Evolutionary conservation across 2,888 invertebrate species (phyloP), one percentile per base, ranked within the genome.

Genomic region (Thymelicus acteon): DNA sequence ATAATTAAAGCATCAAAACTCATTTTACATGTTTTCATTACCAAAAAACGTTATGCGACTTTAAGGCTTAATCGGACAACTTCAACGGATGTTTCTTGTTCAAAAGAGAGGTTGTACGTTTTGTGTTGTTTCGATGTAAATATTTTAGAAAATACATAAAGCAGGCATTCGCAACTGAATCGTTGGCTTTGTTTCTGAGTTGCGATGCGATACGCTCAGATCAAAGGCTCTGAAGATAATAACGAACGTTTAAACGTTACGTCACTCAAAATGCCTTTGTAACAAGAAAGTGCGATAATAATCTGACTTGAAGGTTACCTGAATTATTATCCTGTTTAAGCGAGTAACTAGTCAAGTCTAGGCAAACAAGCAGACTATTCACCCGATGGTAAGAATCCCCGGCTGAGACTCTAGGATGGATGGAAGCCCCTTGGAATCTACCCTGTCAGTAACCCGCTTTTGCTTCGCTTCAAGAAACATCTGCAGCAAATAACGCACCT

Each of bases 191-290:
- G 69, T 70, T 60, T 60, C 58, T 60, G 39, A 48, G 63, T 63
- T 52, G 15, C 44, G 58, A 63, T 57, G 40, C 40, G 60, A 64
- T 64, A 64, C 40, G 54, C 8, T 54, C 13, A 39, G 69, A 70
- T 70, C 64, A 69, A 70, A 64, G 60, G 60, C 58, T 47, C n/a
- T 15, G 13, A 13, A 44, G 70, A 70, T 60, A 60, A 64, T 64
- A 52, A 60, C 15, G 58, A 58, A 57, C 47, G 47, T n/a, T 48
- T 69, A 49, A 69, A 69, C 47, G 63, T 48, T 58, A 63, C 63
- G 19, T 49, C 24, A 69, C 4, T 40, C 40, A 10, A 40, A 60
- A 60, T 40, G 60, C 8, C 19, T 60, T 40, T 60, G 60, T 40
- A 7, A 13, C n/a, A 10, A 40, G 2, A n/a, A 10, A 60, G 39